These are phyloP conservation scores for Hyperoplus lanceolatus DNA, from an alignment of 2,797 vertebrate genomes.

Conservation along the genomic window DNA sequence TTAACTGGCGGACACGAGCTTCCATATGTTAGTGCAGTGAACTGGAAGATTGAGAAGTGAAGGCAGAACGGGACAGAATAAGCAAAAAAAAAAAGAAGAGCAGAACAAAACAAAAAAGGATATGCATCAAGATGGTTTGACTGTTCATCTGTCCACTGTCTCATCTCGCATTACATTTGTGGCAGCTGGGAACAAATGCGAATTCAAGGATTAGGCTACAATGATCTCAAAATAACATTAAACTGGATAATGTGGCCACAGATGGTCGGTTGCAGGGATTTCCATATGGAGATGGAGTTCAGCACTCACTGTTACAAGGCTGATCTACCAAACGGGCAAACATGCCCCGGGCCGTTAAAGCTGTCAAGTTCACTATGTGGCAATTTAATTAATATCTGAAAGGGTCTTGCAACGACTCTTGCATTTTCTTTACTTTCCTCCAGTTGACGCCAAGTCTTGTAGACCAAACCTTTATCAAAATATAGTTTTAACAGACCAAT, in stretches of 20 bases:
- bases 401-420: neutral
- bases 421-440: neutral
- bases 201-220: slow-evolving; percentile 36
- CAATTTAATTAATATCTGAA: neutral
- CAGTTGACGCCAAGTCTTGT: neutral
- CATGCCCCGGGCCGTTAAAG: neutral
- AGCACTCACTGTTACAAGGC: neutral
- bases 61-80: neutral
- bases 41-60: slow-evolving; percentile 9
- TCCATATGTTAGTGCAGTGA: slow-evolving; percentile 32
- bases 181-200: slow-evolving; percentile 34
- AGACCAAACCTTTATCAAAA: neutral
- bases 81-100: neutral
- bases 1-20: too few relatives aligned
- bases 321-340: neutral
- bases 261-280: neutral
- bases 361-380: neutral
- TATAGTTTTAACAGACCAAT: neutral
- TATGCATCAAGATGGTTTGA: neutral
- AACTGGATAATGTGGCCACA: slow-evolving; percentile 20
- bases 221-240: slow-evolving; percentile 18
- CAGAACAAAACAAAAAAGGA: neutral
- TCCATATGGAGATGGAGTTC: slow-evolving; percentile 25
- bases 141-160: slow-evolving; percentile 1
- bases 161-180: slow-evolving; percentile 8